phyloP scores from a whole-genome alignment of 2,888 invertebrate species.

The Limnephilus marmoratus region DNA sequence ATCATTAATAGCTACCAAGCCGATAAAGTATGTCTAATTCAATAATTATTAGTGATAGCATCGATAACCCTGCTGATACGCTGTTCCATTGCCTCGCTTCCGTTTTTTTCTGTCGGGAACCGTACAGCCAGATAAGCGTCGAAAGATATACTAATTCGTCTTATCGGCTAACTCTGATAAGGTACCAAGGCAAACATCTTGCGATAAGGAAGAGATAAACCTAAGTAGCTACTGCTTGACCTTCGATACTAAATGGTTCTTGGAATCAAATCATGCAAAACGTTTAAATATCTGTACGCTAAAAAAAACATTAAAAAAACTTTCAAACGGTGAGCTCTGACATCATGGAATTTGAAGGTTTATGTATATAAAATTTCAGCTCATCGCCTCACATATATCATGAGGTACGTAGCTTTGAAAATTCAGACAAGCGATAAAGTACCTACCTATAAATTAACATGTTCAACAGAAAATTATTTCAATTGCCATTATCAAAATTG shows the following conservation, averaged over 20 bases:
- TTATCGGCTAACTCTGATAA: conserved; percentile 24
- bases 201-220: not conserved
- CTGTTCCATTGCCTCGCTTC: not conserved
- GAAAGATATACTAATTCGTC: not conserved
- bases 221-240: not conserved
- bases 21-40: not conserved
- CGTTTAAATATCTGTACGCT: not conserved
- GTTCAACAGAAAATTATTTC: no score
- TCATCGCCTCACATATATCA: not conserved
- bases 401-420: not conserved
- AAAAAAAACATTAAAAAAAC: no score
- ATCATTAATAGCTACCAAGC: not conserved
- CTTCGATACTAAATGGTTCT: not conserved
- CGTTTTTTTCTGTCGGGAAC: not conserved
- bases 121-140: not conserved
- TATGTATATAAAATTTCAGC: not conserved
- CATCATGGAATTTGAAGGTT: not conserved
- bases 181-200: not conserved
- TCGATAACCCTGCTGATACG: not conserved
- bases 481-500: no score
- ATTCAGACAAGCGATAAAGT: no score
- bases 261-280: not conserved
- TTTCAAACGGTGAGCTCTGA: not conserved
- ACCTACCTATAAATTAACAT: no score
- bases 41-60: not conserved